Evolutionary conservation across 1,140 invertebrate genomes (phyloP), one percentile per base, ranked within the genome.

Genomic region (Caenorhabditis inopinata): DNA sequence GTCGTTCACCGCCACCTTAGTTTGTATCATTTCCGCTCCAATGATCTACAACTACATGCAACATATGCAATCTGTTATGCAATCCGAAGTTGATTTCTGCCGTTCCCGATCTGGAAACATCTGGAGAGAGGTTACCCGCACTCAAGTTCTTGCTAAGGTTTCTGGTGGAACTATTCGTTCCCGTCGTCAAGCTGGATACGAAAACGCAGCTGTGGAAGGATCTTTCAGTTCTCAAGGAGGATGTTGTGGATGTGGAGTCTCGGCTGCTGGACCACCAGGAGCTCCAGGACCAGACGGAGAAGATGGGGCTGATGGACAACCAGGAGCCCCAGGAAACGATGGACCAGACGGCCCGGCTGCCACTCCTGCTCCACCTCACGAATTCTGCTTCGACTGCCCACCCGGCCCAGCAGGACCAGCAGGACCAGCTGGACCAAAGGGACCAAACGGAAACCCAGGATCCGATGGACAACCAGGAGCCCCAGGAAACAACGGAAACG

Each of bases 31-130:
- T 38, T 83, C 85, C 27, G 87, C 89, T 9, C 87, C 87, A 46
- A 88, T 88, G 87, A 45, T 87, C 32, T 88, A 88, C 82, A 88
- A 87, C 79, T 87, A 87, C 84, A 85, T 85, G 81, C 85, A 85
- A 76, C 83, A 85, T 35, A 83, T 87, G 76, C 85, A 87, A 51
- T 84, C 86, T 27, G 81, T 85, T 25, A 85, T 87, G 85, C 85
- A 87, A 74, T 82, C 79, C 51, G 85, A 87, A 45, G 81, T 87
- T 29, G 85, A 87, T 38, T 87, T 87, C 84, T 87, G 85, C 78
- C 84, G 84, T 32, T 83, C 81, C 45, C 78, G 85, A 18, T 82
- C 85, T 32, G 76, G 76, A 18, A 86, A 86, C 82, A 86, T 86
- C 82, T 86, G 84, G 85, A 78, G 80, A 51, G 85, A 86, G 62